Base-by-base conservation (phyloP, 53 echinoderm and acorn worm species). In the Henricia sp. region DNA sequence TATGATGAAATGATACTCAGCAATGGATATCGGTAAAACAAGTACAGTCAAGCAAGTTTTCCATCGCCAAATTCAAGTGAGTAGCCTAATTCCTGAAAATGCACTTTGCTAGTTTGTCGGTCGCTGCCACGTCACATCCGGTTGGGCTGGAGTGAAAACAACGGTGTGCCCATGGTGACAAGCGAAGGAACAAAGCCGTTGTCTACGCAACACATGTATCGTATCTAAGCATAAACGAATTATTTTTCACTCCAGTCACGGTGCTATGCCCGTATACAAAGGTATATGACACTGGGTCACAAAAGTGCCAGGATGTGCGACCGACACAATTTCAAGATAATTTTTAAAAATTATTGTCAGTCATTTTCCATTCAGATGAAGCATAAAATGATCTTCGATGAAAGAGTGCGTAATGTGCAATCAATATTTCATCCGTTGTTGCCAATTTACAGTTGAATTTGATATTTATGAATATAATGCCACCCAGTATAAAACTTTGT, bases 31-130 rank as follows among this genome's bases (percentile, higher is more conserved):
- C 8, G 16, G 46, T 37, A 29, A 36, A 46, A 50, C 29, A n/a
- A 80, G 29, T 50, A 65, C 63, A 10, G 80, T 80, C 63, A 27
- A 50, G 44, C 80, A 80, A 1, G 2, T 80, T 24, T 80, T 80
- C 33, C 43, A 80, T 43, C 80, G 80, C 32, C 80, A 80, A 36
- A 50, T 48, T 46, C 43, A 80, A 63, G 80, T 80, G 35, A 80
- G 64, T 40, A 12, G 21, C 32, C 1, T 29, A 16, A 3, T 42
- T 42, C 16, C 27, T 11, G 19, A 0, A 19, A 20, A 68, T 37
- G 27, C 17, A 64, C 38, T 19, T 2, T 68, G 10, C 25, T 68
- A 10, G 43, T 43, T 17, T 20, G 6, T 19, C 24, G n/a, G 35
- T 17, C 16, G 17, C n/a, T n/a, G n/a, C n/a, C n/a, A n/a, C n/a